These are phyloP conservation scores for Suricata suricatta DNA, from an alignment of 2,113 vertebrate genomes.

Conservation along the genomic window DNA sequence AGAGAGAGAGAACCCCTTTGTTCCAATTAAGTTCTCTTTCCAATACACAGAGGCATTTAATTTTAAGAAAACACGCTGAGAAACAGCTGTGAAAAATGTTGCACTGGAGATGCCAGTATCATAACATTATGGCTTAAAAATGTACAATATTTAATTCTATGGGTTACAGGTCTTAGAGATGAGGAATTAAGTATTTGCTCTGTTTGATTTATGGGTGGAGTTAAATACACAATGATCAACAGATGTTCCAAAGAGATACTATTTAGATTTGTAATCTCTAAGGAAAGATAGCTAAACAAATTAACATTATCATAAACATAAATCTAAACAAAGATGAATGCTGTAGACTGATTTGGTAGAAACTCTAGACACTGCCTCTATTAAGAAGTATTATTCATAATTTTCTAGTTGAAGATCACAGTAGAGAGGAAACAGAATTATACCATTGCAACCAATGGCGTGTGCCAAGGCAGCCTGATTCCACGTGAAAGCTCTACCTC, in stretches of 20 bases:
- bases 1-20: background rate
- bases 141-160: background rate
- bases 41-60: background rate
- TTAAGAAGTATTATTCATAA: background rate
- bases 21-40: background rate
- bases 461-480: background rate
- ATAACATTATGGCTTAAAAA: conserved; percentile 39
- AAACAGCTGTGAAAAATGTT: conserved; percentile 34
- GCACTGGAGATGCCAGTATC: background rate
- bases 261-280: background rate
- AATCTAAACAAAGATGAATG: background rate
- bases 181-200: background rate
- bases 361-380: background rate
- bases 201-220: background rate
- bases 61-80: background rate
- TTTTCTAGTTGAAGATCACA: conserved; percentile 18
- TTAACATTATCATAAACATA: background rate
- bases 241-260: conserved; percentile 14
- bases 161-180: background rate
- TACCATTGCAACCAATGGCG: background rate
- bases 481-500: background rate
- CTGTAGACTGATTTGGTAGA: background rate
- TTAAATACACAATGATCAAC: conserved; percentile 22
- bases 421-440: background rate
- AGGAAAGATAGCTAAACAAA: background rate